Conservation (phyloP, 2,113 vertebrate species). For the Anas platyrhynchos region DNA sequence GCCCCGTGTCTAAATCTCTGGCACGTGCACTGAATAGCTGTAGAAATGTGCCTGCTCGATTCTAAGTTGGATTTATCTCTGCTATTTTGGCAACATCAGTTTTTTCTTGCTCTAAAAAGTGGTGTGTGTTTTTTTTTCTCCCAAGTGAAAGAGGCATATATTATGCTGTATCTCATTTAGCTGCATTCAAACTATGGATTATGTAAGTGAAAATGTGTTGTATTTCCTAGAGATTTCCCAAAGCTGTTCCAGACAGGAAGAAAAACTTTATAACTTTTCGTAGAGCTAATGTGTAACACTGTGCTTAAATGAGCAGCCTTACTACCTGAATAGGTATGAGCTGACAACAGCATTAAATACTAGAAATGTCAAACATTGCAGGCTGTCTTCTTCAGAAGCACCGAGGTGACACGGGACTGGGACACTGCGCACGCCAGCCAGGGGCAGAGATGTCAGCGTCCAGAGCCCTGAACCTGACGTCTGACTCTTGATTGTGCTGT, state of each 20-base stretch:
- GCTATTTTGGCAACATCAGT: not conserved
- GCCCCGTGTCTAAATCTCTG: constrained; percentile 16
- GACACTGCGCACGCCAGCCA: not conserved
- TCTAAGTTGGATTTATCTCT: not conserved
- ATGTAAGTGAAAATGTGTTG: not conserved
- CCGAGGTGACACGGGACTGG: not conserved
- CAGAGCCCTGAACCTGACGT: not conserved
- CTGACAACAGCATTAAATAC: not conserved
- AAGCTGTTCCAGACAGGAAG: not conserved
- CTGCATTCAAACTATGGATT: not conserved
- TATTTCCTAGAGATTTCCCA: not conserved
- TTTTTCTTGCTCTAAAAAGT: not conserved
- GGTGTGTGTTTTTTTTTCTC: not conserved
- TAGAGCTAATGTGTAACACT: not conserved
- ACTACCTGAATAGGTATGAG: not conserved
- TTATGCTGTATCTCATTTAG: not conserved
- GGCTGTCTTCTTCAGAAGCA: not conserved
- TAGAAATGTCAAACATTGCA: not conserved
- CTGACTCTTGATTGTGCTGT: not conserved
- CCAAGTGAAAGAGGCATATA: not conserved
- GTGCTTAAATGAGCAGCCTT: not conserved
- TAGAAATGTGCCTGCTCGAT: constrained; percentile 14
- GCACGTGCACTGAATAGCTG: not conserved
- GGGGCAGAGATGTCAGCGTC: not conserved
- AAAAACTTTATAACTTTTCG: not conserved